Evolutionary conservation across 2,888 invertebrate genomes (phyloP).

Genomic region (Leptothorax acervorum): DNA sequence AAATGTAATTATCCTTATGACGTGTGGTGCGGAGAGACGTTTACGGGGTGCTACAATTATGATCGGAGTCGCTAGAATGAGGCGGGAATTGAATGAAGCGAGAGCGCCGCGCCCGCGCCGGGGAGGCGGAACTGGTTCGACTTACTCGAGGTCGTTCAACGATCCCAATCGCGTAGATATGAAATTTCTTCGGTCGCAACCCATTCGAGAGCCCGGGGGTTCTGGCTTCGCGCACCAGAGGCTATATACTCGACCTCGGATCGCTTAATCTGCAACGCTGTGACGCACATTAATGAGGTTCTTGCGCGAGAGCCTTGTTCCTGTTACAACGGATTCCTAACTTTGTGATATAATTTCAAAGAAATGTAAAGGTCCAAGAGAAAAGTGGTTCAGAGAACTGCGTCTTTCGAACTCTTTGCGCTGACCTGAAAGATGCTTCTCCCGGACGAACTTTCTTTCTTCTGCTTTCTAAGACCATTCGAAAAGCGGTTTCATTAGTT

Average conservation of each 20-base stretch:
- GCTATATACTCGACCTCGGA: constrained; percentile 18
- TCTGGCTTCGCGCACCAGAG: constrained; percentile 19
- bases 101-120: not conserved
- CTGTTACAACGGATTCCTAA: constrained; percentile 14
- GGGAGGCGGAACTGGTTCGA: constrained; percentile 24
- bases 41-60: constrained; percentile 16
- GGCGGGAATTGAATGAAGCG: constrained; percentile 22
- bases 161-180: constrained; percentile 48
- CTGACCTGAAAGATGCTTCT: not conserved
- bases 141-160: constrained; percentile 68
- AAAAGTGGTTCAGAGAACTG: not conserved
- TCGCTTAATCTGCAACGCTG: constrained; percentile 19
- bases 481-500: constrained; percentile 7
- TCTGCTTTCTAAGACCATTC: not conserved
- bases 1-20: constrained; percentile 31
- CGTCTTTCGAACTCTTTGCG: not conserved
- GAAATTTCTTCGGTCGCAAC: constrained; percentile 17
- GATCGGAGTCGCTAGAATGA: not conserved
- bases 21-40: not conserved
- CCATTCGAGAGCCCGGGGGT: not conserved
- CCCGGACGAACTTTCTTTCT: not conserved
- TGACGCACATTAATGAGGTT: constrained; percentile 35
- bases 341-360: not conserved
- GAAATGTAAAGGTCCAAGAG: not conserved
- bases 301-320: not conserved